phyloP scores from a whole-genome alignment of 2,888 invertebrate genomes.

The Plagodis dolabraria region DNA sequence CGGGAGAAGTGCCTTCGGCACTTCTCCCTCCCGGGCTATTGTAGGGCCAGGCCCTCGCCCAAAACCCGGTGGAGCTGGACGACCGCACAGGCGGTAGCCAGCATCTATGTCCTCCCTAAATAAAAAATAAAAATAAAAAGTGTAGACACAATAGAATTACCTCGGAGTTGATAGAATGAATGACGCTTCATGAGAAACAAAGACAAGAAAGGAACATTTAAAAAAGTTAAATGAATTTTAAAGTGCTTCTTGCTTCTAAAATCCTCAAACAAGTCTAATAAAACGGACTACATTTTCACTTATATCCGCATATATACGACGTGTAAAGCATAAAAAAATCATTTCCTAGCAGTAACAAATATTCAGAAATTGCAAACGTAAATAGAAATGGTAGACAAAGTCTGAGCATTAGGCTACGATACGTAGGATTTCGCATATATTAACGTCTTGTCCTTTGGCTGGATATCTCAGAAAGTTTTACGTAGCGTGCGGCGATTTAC shows the following conservation, averaged over 20 bases:
- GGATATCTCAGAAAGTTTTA: conserved; percentile 74
- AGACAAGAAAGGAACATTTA: conserved; percentile 8
- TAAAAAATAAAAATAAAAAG: too few relatives aligned
- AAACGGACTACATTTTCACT: conserved; percentile 3
- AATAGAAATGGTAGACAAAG: conserved; percentile 73
- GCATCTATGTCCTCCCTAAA: too few relatives aligned
- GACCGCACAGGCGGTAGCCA: too few relatives aligned
- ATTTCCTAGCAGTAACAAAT: conserved; percentile 48
- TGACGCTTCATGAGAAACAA: conserved; percentile 26
- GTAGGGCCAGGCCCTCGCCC: too few relatives aligned
- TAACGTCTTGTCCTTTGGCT: conserved; percentile 82
- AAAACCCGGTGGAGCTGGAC: too few relatives aligned
- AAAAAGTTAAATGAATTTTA: not conserved
- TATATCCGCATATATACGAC: conserved; percentile 17
- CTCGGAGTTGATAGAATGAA: conserved; percentile 39
- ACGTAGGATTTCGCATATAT: conserved; percentile 81
- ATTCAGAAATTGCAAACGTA: conserved; percentile 44
- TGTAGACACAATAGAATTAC: conserved; percentile 70
- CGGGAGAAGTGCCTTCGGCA: too few relatives aligned
- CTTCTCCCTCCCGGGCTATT: too few relatives aligned
- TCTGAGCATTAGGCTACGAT: conserved; percentile 77
- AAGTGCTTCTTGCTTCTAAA: not conserved
- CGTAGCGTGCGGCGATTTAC: conserved; percentile 76
- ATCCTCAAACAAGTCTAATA: too few relatives aligned
- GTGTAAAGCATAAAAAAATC: conserved; percentile 28